Base-by-base conservation (phyloP, 2,113 vertebrate species). In the Andinoacara biseriatus region DNA sequence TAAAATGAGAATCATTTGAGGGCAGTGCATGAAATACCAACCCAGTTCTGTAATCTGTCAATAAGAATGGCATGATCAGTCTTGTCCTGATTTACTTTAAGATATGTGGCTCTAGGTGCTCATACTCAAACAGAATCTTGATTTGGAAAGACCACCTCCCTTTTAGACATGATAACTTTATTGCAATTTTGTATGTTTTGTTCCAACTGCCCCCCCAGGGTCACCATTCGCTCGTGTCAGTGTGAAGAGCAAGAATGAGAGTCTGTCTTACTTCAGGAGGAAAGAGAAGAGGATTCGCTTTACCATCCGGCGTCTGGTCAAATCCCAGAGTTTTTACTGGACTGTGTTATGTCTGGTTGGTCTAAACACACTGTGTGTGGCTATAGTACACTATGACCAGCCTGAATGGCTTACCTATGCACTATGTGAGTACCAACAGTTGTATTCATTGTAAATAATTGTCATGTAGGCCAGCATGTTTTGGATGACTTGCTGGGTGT, bases 321-420 rank as follows among this genome's bases (percentile, higher is more conserved):
- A 99, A 90, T 97, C 97, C 0, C 98, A 99, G 94, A 96, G 96
- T 92, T 99, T 99, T 95, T 99, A 99, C 94, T 99, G 98, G 98
- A 95, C 94, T 0, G 98, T 99, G 59, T 93, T 99, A 86, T 99
- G 97, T 1, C 96, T 99, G 74, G 98, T 99, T 5, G 97, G 97
- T 31, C 96, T 99, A 80, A 99, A 99, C 94, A 99, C 98, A 0
- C 83, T 99, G 85, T 99, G 98, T 1, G 98, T 99, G 1, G 98
- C 98, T 56, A 97, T 98, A 77, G 98, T 99, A n/a, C 98, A 99
- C 94, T 97, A 99, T 0, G 96, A 97, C 91, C 98, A 99, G 93
- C 98, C 98, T 0, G 92, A 95, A 22, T 96, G 97, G 94, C 97
- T 99, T 83, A 99, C 98, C 87, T 96, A 96, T 0, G 97, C 97